These are phyloP conservation scores for Notothenia coriiceps DNA, from an alignment of 2,113 vertebrate genomes.

Conservation along the genomic window DNA sequence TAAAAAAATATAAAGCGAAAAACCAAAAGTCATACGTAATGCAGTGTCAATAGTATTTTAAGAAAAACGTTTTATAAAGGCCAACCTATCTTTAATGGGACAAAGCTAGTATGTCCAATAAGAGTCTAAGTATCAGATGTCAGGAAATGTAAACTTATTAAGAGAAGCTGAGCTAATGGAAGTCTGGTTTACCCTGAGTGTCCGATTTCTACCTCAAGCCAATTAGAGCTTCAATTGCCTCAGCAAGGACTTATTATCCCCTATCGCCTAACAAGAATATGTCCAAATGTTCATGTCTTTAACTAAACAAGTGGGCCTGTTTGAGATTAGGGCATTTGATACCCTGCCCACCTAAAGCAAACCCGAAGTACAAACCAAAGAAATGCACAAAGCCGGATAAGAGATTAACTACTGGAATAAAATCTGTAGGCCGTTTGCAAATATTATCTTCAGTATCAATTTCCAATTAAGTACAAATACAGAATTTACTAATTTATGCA, in stretches of 20 bases:
- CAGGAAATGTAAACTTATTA: neutral
- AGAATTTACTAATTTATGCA: neutral
- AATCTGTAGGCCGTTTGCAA: neutral
- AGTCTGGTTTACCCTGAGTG: neutral
- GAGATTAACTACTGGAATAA: neutral
- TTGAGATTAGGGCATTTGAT: neutral
- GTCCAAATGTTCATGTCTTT: slow-evolving; percentile 4
- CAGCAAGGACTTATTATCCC: neutral
- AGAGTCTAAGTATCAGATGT: slow-evolving; percentile 3
- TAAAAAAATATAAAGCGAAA: too few relatives aligned
- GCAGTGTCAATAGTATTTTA: neutral
- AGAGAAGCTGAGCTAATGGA: neutral
- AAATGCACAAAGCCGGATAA: neutral
- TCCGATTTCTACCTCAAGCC: neutral
- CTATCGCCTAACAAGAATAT: neutral
- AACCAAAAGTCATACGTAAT: too few relatives aligned
- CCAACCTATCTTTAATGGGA: neutral
- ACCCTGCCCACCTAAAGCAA: neutral
- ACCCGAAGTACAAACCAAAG: neutral
- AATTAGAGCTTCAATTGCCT: slow-evolving; percentile 5
- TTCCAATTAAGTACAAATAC: neutral
- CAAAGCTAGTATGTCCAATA: neutral
- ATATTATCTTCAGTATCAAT: neutral
- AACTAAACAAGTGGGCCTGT: neutral
- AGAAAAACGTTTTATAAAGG: neutral